Conservation (phyloP, 1,140 invertebrate genomes). For the Diabrotica virgifera region DNA sequence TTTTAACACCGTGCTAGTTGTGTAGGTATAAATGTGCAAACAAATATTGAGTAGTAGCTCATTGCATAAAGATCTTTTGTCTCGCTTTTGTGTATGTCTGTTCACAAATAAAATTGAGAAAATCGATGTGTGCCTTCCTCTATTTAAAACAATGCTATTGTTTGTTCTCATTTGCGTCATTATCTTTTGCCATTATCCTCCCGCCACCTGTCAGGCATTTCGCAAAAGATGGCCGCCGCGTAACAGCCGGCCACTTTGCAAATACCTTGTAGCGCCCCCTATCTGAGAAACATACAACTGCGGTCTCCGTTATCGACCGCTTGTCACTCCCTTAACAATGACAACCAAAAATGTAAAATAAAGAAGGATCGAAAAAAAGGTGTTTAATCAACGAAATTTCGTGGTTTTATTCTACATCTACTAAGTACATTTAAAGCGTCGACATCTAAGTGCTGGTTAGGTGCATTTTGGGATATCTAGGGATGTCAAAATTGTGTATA, state of each 20-base stretch:
- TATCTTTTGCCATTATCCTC: conserved; percentile 1
- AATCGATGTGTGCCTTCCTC: conserved; percentile 18
- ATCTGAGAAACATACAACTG: background rate
- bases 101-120: background rate
- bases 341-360: conserved; percentile 5
- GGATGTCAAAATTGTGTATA: background rate
- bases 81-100: too few relatives aligned
- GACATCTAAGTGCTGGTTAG: background rate
- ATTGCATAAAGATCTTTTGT: too few relatives aligned
- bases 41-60: too few relatives aligned
- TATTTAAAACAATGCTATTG: background rate
- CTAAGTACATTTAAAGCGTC: conserved; percentile 26
- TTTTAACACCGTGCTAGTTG: too few relatives aligned
- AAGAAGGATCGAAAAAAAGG: background rate
- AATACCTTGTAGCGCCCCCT: conserved; percentile 7
- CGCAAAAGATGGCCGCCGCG: background rate
- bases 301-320: conserved; percentile 13
- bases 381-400: background rate
- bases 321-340: conserved; percentile 20
- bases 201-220: conserved; percentile 1
- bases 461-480: background rate
- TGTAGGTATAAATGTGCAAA: too few relatives aligned
- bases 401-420: conserved; percentile 16
- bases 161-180: conserved; percentile 7
- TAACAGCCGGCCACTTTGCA: background rate